These are phyloP conservation scores for Drosophila rufa DNA, from an alignment of 1,140 invertebrate genomes.

Conservation along the genomic window DNA sequence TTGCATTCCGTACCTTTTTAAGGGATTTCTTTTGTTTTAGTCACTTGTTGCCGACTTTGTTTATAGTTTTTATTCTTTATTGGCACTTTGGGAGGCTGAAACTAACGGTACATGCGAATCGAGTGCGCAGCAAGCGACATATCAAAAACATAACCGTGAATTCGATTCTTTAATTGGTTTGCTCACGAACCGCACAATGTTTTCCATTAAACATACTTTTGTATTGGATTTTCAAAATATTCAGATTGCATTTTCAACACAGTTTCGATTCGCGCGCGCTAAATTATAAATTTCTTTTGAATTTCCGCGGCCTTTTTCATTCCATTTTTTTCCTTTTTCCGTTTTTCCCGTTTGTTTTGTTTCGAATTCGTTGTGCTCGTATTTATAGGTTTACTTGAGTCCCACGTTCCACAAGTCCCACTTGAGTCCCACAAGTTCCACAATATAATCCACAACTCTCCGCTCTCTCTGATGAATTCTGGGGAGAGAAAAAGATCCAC, in stretches of 20 bases:
- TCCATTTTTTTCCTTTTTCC: too few relatives aligned
- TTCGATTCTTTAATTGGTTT: not conserved
- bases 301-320: too few relatives aligned
- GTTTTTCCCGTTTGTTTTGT: too few relatives aligned
- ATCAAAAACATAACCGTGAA: conserved; percentile 11
- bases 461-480: too few relatives aligned
- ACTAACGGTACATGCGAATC: conserved; percentile 31
- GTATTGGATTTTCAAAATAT: not conserved
- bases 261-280: not conserved
- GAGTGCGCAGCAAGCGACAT: conserved; percentile 13
- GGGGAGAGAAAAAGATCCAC: too few relatives aligned
- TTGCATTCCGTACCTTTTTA: conserved; percentile 31
- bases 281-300: too few relatives aligned
- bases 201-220: not conserved
- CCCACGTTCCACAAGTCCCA: too few relatives aligned
- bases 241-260: not conserved
- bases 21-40: not conserved
- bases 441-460: too few relatives aligned
- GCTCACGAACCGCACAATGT: not conserved
- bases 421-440: too few relatives aligned
- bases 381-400: not conserved
- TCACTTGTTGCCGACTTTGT: conserved; percentile 19
- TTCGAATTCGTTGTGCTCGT: too few relatives aligned
- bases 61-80: conserved; percentile 37
- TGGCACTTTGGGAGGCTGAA: conserved; percentile 20